A percentile compares a stretch with the other conserved stretches of the same genome.
phyloP scores from a whole-genome alignment of 2,888 invertebrate genomes.

The Macrophya alboannulata region DNA sequence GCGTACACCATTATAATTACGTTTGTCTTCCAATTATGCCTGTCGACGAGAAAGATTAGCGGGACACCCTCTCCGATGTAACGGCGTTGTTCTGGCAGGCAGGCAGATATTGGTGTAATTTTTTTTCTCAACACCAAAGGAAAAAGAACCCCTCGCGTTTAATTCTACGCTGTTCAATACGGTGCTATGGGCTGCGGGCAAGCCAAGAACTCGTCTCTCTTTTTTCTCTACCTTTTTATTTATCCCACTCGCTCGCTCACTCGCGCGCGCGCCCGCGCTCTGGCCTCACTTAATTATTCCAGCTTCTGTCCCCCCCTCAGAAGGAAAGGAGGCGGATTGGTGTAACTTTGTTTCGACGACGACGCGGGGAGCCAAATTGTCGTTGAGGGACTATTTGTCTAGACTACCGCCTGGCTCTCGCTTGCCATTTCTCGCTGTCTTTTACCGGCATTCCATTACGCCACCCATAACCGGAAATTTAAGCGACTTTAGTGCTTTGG shows the following conservation, averaged over 20 bases:
- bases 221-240: slow-evolving; percentile 42
- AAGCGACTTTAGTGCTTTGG: slow-evolving; percentile 32
- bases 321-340: slow-evolving; percentile 68
- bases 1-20: slow-evolving; percentile 61
- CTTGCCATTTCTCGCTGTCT: slow-evolving; percentile 53
- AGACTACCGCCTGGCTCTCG: slow-evolving; percentile 61
- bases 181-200: slow-evolving; percentile 39
- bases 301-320: slow-evolving; percentile 58
- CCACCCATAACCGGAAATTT: slow-evolving; percentile 49
- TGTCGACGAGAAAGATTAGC: slow-evolving; percentile 67
- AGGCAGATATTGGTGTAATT: slow-evolving; percentile 66
- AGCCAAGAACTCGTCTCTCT: slow-evolving; percentile 18
- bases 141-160: slow-evolving; percentile 52
- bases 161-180: slow-evolving; percentile 49
- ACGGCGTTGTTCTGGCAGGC: slow-evolving; percentile 47
- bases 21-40: slow-evolving; percentile 68
- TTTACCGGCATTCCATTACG: slow-evolving; percentile 49
- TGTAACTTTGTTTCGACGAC: slow-evolving; percentile 73
- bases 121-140: slow-evolving; percentile 61
- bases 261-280: slow-evolving; percentile 69
- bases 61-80: slow-evolving; percentile 58
- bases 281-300: slow-evolving; percentile 76
- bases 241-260: slow-evolving; percentile 10
- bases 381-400: slow-evolving; percentile 69
- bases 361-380: slow-evolving; percentile 68